Evolutionary conservation across 2,113 vertebrate species (phyloP).

Genomic region (Chaenocephalus aceratus): DNA sequence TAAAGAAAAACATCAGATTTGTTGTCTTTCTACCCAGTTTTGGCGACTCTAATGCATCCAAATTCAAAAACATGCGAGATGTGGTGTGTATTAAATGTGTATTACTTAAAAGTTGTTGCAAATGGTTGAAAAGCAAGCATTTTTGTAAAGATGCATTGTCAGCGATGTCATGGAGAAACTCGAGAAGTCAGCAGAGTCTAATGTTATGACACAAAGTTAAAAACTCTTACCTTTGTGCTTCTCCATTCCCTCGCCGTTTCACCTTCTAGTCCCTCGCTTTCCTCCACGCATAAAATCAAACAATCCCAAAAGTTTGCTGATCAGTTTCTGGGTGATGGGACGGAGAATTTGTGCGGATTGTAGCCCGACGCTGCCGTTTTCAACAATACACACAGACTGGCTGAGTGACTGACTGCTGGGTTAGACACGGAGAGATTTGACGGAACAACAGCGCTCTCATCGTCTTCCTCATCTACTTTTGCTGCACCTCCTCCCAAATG

Average conservation of each 20-base stretch:
- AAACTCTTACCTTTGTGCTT: slow-evolving; percentile 84
- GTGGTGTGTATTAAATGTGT: background rate
- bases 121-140: background rate
- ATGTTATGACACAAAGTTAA: background rate
- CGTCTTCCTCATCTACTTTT: slow-evolving; percentile 39
- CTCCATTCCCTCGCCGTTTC: slow-evolving; percentile 77
- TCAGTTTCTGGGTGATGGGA: slow-evolving; percentile 34
- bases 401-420: slow-evolving; percentile 1
- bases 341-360: slow-evolving; percentile 29
- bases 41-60: background rate
- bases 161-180: background rate
- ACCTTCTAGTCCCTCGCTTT: slow-evolving; percentile 29
- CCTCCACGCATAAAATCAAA: slow-evolving; percentile 58
- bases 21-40: background rate
- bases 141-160: background rate
- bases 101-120: too few species aligned
- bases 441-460: slow-evolving; percentile 68
- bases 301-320: slow-evolving; percentile 38
- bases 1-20: too few species aligned
- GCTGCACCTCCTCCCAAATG: slow-evolving; percentile 41
- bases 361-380: slow-evolving; percentile 42
- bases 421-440: background rate
- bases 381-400: slow-evolving; percentile 31
- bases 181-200: background rate
- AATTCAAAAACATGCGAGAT: background rate